A percentile compares a stretch with the other conserved stretches of the same genome.
Evolutionary conservation across 2,113 vertebrate genomes (phyloP).

Genomic region (Archilochus colubris): DNA sequence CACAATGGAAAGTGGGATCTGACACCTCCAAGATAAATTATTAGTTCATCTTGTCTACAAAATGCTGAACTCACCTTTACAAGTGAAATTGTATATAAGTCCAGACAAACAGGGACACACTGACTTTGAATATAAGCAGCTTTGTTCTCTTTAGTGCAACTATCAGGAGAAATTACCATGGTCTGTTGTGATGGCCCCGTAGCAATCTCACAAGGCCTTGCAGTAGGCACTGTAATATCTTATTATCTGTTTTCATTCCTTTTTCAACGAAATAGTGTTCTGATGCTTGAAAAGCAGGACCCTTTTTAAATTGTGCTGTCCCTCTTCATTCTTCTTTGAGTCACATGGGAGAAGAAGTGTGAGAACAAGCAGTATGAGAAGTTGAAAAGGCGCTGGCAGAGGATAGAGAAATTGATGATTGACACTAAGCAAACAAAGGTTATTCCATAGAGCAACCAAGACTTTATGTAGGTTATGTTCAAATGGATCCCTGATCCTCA

Average conservation of each 20-base stretch:
- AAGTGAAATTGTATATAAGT: conserved; percentile 1
- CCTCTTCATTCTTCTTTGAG: background rate
- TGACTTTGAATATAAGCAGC: conserved; percentile 20
- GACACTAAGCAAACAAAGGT: background rate
- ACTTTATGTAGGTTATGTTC: fast-evolving
- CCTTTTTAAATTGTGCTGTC: background rate
- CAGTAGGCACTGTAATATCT: background rate
- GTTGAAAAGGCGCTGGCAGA: background rate
- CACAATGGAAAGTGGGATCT: background rate
- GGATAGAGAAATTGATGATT: background rate
- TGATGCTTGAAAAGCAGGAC: background rate
- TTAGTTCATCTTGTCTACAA: background rate
- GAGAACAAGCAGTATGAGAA: background rate
- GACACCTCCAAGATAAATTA: background rate
- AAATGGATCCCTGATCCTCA: background rate
- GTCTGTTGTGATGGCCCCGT: background rate
- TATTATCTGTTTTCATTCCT: conserved; percentile 14
- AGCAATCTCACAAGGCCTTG: background rate
- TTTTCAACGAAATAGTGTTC: background rate
- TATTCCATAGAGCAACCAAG: background rate
- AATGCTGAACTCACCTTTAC: conserved; percentile 33
- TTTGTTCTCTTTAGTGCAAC: conserved; percentile 26
- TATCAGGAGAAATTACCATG: conserved; percentile 23
- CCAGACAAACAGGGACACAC: conserved; percentile 1
- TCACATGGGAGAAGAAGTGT: background rate